phyloP scores from a whole-genome alignment of 2,113 vertebrate species.

The Hiodon tergisus region DNA sequence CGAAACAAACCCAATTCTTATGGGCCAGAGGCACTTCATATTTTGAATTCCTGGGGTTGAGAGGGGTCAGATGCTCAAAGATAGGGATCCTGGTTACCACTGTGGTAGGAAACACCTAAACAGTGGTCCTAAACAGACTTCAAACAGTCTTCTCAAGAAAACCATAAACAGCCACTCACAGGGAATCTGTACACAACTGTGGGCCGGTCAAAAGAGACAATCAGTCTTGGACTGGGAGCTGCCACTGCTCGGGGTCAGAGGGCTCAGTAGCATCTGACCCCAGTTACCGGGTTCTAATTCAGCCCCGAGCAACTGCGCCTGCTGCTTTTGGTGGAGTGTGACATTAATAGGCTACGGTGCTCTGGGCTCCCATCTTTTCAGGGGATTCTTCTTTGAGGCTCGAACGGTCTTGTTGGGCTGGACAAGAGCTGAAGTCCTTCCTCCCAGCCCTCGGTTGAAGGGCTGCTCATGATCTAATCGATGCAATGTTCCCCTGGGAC shows the following conservation, averaged over 20 bases:
- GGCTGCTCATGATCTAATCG: not conserved
- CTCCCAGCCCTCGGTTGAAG: not conserved
- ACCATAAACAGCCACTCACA: not conserved
- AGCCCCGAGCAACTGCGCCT: constrained; percentile 11
- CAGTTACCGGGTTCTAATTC: constrained; percentile 18
- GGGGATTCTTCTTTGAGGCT: constrained; percentile 4
- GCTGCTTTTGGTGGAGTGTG: constrained; percentile 16
- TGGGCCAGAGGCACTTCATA: not conserved
- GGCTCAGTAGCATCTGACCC: constrained; percentile 31
- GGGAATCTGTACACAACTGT: not conserved
- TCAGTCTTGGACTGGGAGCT: constrained; percentile 14
- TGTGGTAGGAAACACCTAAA: not conserved
- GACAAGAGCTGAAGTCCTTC: constrained; percentile 7
- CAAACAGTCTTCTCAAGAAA: not conserved
- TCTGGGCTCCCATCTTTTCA: constrained; percentile 15
- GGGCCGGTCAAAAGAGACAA: not conserved
- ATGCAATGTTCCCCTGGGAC: not conserved
- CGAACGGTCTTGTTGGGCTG: constrained; percentile 13
- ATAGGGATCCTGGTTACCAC: not conserved
- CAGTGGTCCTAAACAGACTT: too few relatives aligned
- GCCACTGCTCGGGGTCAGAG: constrained; percentile 31
- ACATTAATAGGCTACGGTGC: constrained; percentile 23
- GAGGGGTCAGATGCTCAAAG: not conserved
- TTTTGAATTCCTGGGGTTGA: not conserved
- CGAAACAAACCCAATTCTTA: not conserved